phyloP scores from a whole-genome alignment of 2,797 vertebrate species.

The Telmatherina bonti region DNA sequence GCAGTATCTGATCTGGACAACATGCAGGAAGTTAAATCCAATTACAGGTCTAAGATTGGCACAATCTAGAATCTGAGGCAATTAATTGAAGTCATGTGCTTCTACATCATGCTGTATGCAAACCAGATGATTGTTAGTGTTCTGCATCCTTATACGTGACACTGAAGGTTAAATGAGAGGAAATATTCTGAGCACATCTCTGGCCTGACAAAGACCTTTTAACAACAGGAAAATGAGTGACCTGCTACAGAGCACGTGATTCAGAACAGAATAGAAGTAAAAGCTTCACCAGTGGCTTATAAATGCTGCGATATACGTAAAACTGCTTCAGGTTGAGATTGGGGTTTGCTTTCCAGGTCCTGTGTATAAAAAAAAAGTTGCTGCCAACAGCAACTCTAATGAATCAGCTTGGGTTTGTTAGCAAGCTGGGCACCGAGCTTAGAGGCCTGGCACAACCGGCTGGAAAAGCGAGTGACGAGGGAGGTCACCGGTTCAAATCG shows the following conservation, averaged over 20 bases:
- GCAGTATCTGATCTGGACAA: constrained; percentile 65
- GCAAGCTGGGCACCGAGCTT: constrained; percentile 46
- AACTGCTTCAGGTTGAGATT: constrained; percentile 54
- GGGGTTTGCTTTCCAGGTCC: constrained; percentile 68
- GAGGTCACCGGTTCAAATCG: constrained; percentile 64
- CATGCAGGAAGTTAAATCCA: constrained; percentile 53
- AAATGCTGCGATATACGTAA: constrained; percentile 61
- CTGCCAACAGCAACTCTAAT: constrained; percentile 59
- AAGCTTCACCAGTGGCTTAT: constrained; percentile 61
- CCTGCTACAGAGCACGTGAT: constrained; percentile 39
- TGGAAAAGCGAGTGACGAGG: constrained; percentile 58
- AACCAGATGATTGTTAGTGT: constrained; percentile 31
- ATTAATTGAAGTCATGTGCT: constrained; percentile 44
- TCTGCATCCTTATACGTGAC: constrained; percentile 1
- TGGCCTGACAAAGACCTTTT: constrained; percentile 53
- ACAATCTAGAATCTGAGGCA: constrained; percentile 24
- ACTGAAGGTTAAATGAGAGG: constrained; percentile 20
- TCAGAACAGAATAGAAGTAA: constrained; percentile 52
- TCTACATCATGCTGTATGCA: constrained; percentile 35
- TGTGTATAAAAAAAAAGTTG: constrained; percentile 22
- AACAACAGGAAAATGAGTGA: constrained; percentile 54
- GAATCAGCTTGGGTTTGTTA: constrained; percentile 59
- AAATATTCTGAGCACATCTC: constrained; percentile 6
- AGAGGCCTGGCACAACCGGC: constrained; percentile 49
- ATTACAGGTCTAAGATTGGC: constrained; percentile 42